Conservation (phyloP, 2,797 vertebrate species). For the Etheostoma nigrum region DNA sequence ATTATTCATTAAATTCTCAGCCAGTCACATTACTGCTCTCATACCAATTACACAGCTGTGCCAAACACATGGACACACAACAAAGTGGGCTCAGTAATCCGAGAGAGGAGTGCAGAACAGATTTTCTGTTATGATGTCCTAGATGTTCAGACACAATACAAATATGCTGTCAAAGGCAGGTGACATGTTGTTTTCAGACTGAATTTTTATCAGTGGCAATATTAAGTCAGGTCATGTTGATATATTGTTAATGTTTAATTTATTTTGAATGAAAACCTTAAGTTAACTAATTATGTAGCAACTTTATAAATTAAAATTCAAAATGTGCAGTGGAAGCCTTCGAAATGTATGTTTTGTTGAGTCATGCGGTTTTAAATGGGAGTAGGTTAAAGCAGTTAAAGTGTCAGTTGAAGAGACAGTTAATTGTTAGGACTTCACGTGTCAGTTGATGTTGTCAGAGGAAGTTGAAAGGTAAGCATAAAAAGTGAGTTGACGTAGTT, state of each 20-base stretch:
- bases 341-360: not conserved
- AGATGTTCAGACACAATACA: not conserved
- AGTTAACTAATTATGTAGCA: not conserved
- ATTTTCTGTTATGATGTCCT: conserved; percentile 31
- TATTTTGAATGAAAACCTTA: not conserved
- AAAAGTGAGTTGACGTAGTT: not conserved
- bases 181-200: conserved; percentile 7
- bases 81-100: conserved; percentile 37
- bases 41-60: conserved; percentile 69
- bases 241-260: not conserved
- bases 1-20: conserved; percentile 66
- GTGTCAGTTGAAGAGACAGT: not conserved
- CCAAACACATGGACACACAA: conserved; percentile 55
- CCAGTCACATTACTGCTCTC: conserved; percentile 61
- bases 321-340: not conserved
- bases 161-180: conserved; percentile 20
- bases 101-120: conserved; percentile 23
- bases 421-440: not conserved
- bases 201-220: not conserved
- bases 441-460: not conserved
- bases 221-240: not conserved
- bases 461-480: not conserved
- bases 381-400: not conserved
- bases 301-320: too few species aligned
- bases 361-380: not conserved